These are phyloP conservation scores for Brachynemurus nebulosus DNA, from an alignment of 2,888 invertebrate species.

Conservation along the genomic window DNA sequence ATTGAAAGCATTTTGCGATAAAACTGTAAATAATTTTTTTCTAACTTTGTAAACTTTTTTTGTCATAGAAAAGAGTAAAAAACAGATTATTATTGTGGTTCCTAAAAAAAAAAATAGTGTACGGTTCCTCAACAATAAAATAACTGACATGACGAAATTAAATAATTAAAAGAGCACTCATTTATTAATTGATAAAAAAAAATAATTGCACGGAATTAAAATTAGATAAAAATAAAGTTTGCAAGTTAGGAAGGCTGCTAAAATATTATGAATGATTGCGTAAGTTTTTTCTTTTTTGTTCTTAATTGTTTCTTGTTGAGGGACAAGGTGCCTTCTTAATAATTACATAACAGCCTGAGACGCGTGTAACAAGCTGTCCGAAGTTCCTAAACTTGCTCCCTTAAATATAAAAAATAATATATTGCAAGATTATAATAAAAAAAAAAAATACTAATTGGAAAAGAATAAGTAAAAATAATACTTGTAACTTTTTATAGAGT, in stretches of 20 bases:
- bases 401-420: conserved; percentile 7
- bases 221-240: too few relatives aligned
- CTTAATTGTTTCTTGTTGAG: conserved; percentile 17
- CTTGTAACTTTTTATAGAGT: conserved; percentile 9
- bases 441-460: neutral
- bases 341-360: conserved; percentile 10
- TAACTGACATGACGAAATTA: too few relatives aligned
- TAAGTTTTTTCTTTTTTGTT: conserved; percentile 4
- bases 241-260: conserved; percentile 10
- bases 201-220: conserved; percentile 3
- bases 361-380: conserved; percentile 11
- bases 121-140: conserved; percentile 21
- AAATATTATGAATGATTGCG: neutral
- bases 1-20: too few relatives aligned
- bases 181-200: too few relatives aligned
- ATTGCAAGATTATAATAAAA: conserved; percentile 6
- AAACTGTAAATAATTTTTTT: too few relatives aligned
- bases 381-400: conserved; percentile 12
- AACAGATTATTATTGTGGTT: conserved; percentile 22
- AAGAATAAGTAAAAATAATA: conserved; percentile 7
- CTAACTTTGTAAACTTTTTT: too few relatives aligned
- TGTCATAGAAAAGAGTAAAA: too few relatives aligned
- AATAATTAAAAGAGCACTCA: too few relatives aligned
- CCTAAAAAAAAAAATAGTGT: conserved; percentile 20
- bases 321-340: conserved; percentile 19